Conservation (phyloP, 2,888 invertebrate species). For the Coremacera marginata region DNA sequence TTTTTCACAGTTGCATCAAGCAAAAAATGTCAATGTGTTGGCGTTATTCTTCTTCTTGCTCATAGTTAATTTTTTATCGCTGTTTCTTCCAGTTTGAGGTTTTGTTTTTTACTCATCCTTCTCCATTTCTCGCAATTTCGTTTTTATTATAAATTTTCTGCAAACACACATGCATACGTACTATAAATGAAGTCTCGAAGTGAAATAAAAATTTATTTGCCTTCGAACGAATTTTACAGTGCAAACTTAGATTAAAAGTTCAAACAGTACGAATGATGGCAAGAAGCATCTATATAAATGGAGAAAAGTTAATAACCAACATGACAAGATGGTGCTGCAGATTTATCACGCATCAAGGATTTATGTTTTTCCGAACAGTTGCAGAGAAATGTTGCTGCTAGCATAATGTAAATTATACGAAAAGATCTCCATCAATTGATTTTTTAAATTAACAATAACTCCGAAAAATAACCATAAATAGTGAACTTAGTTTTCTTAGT, state of each 20-base stretch:
- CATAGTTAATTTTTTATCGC: not conserved
- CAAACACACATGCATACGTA: not conserved
- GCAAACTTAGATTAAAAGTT: slow-evolving; percentile 43
- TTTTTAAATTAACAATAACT: too few species aligned
- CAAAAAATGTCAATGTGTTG: slow-evolving; percentile 6
- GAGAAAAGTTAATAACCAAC: slow-evolving; percentile 45
- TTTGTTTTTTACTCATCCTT: not conserved
- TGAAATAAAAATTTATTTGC: slow-evolving; percentile 46
- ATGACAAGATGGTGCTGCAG: slow-evolving; percentile 37
- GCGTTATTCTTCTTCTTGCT: not conserved
- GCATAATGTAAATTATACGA: too few species aligned
- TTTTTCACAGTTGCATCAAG: not conserved
- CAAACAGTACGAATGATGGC: slow-evolving; percentile 6
- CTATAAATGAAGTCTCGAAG: not conserved
- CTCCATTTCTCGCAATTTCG: not conserved
- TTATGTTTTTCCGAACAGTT: slow-evolving; percentile 26
- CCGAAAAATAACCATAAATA: too few species aligned
- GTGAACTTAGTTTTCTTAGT: too few species aligned
- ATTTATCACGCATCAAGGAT: slow-evolving; percentile 37
- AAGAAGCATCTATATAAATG: not conserved
- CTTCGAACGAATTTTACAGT: slow-evolving; percentile 38
- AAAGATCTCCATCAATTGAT: too few species aligned
- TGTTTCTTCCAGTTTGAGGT: not conserved
- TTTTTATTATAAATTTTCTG: slow-evolving; percentile 18
- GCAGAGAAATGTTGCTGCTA: not conserved